Conservation (phyloP, 2,797 vertebrate genomes). For the Anisognathus igniventris region DNA sequence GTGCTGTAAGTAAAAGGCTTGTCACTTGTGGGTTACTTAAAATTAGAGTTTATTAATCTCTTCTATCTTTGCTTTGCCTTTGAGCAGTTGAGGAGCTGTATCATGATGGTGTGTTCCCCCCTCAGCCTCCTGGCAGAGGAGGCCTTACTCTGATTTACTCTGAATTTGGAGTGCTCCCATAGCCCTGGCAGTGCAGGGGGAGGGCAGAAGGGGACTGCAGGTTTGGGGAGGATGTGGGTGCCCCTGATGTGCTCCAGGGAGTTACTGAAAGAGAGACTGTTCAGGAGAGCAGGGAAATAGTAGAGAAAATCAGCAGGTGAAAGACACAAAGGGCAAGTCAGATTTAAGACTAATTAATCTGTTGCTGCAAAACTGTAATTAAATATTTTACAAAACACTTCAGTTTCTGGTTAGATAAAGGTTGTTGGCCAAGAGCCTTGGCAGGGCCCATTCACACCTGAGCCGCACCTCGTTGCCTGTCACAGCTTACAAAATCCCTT, state of each 20-base stretch:
- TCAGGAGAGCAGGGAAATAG: background rate
- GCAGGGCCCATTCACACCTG: background rate
- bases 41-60: background rate
- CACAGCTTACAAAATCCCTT: background rate
- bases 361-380: background rate
- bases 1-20: background rate
- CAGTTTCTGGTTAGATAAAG: background rate
- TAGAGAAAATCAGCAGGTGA: background rate
- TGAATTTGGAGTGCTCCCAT: background rate
- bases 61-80: background rate
- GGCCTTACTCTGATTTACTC: background rate
- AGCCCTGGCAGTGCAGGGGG: background rate
- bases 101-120: background rate
- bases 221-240: background rate
- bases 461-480: background rate
- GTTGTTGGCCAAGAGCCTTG: background rate
- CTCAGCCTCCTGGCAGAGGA: background rate
- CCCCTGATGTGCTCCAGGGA: background rate
- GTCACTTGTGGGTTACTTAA: background rate
- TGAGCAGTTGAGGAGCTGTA: background rate
- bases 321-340: background rate
- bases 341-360: constrained; percentile 23
- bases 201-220: accelerated
- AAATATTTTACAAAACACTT: background rate
- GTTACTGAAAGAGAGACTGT: background rate